These are phyloP conservation scores for Steatocranus sp. DNA, from an alignment of 2,797 vertebrate genomes.

Conservation along the genomic window DNA sequence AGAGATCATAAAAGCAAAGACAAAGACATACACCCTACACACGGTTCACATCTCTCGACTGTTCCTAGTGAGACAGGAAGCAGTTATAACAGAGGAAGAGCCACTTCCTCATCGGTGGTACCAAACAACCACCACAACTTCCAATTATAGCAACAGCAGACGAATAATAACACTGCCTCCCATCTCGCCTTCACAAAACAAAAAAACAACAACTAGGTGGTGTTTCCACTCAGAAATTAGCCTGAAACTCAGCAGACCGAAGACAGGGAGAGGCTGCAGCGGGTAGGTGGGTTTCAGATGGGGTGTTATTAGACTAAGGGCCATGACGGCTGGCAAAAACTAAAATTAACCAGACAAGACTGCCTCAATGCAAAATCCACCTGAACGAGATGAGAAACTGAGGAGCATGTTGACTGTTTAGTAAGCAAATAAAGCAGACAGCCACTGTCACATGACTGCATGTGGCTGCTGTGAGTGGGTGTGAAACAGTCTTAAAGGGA, in stretches of 20 bases:
- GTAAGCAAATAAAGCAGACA: background rate
- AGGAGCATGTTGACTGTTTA: background rate
- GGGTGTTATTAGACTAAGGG: background rate
- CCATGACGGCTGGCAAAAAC: background rate
- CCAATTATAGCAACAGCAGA: constrained; percentile 51
- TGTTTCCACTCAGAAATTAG: constrained; percentile 33
- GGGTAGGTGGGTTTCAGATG: background rate
- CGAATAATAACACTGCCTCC: constrained; percentile 32
- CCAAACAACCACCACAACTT: constrained; percentile 55
- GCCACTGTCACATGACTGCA: background rate
- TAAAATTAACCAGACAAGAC: background rate
- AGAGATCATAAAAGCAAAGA: background rate
- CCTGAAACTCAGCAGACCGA: background rate
- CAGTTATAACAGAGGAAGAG: constrained; percentile 72
- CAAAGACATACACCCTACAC: background rate
- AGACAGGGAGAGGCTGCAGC: background rate
- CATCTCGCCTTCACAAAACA: background rate
- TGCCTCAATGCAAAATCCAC: background rate
- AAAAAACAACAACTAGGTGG: background rate
- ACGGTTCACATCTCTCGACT: constrained; percentile 18
- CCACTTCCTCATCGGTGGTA: constrained; percentile 70
- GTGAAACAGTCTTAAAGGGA: background rate
- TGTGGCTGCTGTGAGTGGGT: background rate
- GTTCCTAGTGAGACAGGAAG: constrained; percentile 67
- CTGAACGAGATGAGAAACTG: background rate